Conservation (phyloP, 2,797 vertebrate species). For the Lepidocolaptes lacrymiger region DNA sequence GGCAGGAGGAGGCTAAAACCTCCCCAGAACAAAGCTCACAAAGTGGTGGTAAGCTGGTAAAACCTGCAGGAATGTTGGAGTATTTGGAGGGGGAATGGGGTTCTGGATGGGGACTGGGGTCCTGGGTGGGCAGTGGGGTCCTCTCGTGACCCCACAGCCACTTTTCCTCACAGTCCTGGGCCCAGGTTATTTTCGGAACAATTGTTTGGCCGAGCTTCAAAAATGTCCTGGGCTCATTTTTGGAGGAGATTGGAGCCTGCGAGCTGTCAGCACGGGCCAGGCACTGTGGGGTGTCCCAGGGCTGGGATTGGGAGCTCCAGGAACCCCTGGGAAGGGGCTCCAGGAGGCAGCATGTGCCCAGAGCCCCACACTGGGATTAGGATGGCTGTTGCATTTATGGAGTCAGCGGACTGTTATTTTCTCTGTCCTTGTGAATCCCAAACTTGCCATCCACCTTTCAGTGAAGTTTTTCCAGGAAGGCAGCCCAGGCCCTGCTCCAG, state of each 20-base stretch:
- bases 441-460: accelerated
- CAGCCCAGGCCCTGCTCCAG: not conserved
- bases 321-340: not conserved
- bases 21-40: not conserved
- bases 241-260: constrained; percentile 19
- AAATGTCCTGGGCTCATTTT: not conserved
- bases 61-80: constrained; percentile 9
- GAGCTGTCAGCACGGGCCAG: not conserved
- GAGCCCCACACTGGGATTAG: not conserved
- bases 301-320: not conserved
- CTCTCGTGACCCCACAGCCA: accelerated
- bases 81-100: not conserved
- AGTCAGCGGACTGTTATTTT: accelerated
- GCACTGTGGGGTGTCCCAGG: not conserved
- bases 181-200: constrained; percentile 47
- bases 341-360: not conserved
- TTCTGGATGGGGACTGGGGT: not conserved
- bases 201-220: constrained; percentile 11
- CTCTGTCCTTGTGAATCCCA: not conserved
- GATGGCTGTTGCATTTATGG: accelerated
- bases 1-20: constrained; percentile 3
- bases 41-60: constrained; percentile 42
- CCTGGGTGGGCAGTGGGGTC: not conserved
- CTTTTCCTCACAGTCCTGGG: not conserved
- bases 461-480: not conserved